These are phyloP conservation scores for Diaphora mendica DNA, from an alignment of 2,888 invertebrate genomes.

Conservation along the genomic window DNA sequence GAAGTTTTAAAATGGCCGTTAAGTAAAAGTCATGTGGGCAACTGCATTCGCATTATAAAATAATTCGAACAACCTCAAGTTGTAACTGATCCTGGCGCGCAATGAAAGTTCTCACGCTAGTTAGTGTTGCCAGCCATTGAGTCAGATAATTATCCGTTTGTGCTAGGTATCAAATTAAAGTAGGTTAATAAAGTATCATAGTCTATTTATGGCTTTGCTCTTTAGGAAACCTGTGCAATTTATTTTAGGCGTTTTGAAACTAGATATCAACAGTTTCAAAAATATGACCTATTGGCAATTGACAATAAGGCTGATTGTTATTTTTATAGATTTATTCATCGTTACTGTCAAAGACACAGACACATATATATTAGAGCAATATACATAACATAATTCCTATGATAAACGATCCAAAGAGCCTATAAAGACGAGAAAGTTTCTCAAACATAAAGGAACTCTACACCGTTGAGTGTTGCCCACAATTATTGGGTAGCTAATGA, in stretches of 20 bases:
- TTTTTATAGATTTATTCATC: not conserved
- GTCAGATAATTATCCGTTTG: not conserved
- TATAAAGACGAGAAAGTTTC: slow-evolving; percentile 9
- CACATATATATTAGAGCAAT: not conserved
- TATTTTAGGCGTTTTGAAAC: not conserved
- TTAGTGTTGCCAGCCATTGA: not conserved
- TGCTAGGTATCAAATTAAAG: not conserved
- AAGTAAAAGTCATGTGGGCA: not conserved
- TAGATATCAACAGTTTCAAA: not conserved
- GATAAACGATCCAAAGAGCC: not conserved
- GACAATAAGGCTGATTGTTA: no score
- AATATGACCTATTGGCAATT: no score
- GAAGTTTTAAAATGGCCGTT: not conserved
- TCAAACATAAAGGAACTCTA: slow-evolving; percentile 36
- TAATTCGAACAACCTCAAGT: not conserved
- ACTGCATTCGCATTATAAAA: not conserved
- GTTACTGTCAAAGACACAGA: not conserved
- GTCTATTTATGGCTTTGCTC: not conserved
- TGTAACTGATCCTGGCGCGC: not conserved
- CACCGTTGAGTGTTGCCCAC: slow-evolving; percentile 34
- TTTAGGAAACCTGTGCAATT: not conserved
- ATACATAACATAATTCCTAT: not conserved
- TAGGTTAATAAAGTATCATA: not conserved
- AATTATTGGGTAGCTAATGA: slow-evolving; percentile 59
- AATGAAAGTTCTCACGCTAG: slow-evolving; percentile 2